Conservation (phyloP, 2,113 vertebrate species). For the Phylloscopus whistleri region DNA sequence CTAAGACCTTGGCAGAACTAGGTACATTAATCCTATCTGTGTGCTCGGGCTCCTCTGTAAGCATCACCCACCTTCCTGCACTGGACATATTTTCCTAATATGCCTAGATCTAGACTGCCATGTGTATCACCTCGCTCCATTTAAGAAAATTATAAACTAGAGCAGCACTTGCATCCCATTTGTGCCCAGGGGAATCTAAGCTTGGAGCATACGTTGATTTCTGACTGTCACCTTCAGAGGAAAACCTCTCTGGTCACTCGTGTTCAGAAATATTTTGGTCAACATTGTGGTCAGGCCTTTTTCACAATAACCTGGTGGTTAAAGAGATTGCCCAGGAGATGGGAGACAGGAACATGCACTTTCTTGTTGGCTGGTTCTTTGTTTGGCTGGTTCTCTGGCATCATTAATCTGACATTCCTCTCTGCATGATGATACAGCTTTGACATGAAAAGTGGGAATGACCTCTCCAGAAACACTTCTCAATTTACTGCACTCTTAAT, state of each 20-base stretch:
- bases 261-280: background rate
- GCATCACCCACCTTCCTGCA: background rate
- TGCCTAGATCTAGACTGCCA: background rate
- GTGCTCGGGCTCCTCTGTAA: background rate
- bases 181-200: background rate
- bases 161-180: background rate
- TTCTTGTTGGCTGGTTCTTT: background rate
- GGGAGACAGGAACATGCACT: background rate
- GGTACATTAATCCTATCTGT: background rate
- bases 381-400: background rate
- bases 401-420: background rate
- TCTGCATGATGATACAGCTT: background rate
- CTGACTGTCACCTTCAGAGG: background rate
- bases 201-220: background rate
- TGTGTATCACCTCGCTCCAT: accelerated
- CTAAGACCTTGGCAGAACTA: background rate
- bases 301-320: background rate
- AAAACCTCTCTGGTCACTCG: background rate
- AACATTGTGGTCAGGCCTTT: background rate
- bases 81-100: background rate
- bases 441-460: background rate
- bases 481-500: background rate
- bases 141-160: background rate
- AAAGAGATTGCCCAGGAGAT: background rate
- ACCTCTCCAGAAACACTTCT: background rate